Conservation (phyloP, 2,797 vertebrate genomes). For the Schizopygopsis pylzovi region DNA sequence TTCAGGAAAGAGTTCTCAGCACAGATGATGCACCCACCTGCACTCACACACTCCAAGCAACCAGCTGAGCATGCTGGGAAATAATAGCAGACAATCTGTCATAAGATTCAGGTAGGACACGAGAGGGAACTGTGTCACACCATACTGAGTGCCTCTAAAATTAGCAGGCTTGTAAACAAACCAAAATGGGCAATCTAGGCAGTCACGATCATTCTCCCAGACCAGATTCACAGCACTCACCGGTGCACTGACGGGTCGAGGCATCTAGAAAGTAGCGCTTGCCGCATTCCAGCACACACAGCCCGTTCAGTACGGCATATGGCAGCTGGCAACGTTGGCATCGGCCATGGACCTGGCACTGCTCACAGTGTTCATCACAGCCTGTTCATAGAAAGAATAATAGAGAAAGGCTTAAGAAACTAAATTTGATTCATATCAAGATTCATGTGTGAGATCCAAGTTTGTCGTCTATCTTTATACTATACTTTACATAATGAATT, state of each 20-base stretch:
- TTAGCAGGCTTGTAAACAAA: not conserved
- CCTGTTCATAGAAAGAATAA: conserved; percentile 69
- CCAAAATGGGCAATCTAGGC: not conserved
- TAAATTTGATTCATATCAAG: not conserved
- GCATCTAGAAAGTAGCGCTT: conserved; percentile 75
- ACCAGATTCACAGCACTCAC: conserved; percentile 72
- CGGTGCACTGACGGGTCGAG: conserved; percentile 71
- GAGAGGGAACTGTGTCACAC: not conserved
- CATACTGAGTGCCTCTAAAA: conserved; percentile 16
- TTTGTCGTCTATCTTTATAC: not conserved
- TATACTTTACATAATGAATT: not conserved
- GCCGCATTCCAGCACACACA: conserved; percentile 83
- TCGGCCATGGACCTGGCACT: conserved; percentile 75
- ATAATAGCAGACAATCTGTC: conserved; percentile 31
- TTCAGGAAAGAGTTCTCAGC: conserved; percentile 78
- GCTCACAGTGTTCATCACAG: conserved; percentile 83
- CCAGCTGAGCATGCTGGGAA: conserved; percentile 84
- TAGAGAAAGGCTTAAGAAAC: not conserved
- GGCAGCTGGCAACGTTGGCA: conserved; percentile 83
- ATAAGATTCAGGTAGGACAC: conserved; percentile 9
- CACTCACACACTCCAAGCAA: conserved; percentile 83
- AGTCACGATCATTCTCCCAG: not conserved
- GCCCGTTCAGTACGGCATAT: conserved; percentile 74
- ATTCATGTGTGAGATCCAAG: not conserved
- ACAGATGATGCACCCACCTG: conserved; percentile 80